Evolutionary conservation across 2,888 invertebrate genomes (phyloP), one percentile per base, ranked within the genome.

Genomic region (Phaedon cochleariae): DNA sequence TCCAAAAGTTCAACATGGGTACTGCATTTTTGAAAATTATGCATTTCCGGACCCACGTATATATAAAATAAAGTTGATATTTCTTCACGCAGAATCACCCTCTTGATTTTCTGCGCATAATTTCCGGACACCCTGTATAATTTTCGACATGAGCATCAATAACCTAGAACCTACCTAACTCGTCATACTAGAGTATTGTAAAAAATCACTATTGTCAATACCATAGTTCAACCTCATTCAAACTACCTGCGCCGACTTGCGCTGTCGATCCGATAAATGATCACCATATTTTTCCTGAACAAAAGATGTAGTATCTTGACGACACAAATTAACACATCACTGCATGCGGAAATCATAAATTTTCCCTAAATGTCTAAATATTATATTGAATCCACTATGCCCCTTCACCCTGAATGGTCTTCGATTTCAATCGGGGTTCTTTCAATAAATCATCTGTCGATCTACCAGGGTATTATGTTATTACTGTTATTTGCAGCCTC

Each of bases 361-460:
- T 73, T 73, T 68, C 71, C 67, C 65, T 54, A 73, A 73, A 75
- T 70, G 75, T 76, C 76, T 64, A 76, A 76, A 76, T 76, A 76
- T 76, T 76, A 73, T 70, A 75, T 62, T 65, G 68, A 66, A 70
- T 66, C 59, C 49, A 51, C 57, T 59, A 69, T 68, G 73, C 73
- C 74, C 71, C 72, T 73, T 68, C 63, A 74, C 31, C 52, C 45
- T 70, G 66, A 74, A 75, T 69, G 68, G 68, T 48, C 58, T 49
- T 64, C 65, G 69, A 69, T 69, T 57, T 52, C 62, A 52, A 55
- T 62, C 57, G 63, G 62, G 62, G 59, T 34, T 48, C 57, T 68
- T 64, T 66, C 77, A 77, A 81, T 81, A 81, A 81, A 81, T 81
- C 81, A 82, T 82, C 80, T 79, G 79, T 77, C 77, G 72, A 73